These are phyloP conservation scores for Dreissena polymorpha DNA, from an alignment of 1,140 invertebrate genomes.

Conservation along the genomic window DNA sequence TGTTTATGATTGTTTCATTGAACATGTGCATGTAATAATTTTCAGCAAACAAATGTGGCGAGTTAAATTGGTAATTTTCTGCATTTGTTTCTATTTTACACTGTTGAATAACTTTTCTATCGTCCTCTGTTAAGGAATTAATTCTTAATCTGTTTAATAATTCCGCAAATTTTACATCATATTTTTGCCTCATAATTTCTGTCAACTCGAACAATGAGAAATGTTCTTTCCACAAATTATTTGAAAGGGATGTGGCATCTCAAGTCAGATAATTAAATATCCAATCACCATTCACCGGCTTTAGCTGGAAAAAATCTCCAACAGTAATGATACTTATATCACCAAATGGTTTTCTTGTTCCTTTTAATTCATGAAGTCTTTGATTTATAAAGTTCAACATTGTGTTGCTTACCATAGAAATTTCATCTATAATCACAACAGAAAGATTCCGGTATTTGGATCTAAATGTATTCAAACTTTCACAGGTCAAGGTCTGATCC, in stretches of 20 bases:
- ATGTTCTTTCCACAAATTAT: constrained; percentile 13
- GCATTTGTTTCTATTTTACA: constrained; percentile 2
- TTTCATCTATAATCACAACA: too few species aligned
- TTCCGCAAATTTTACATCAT: constrained; percentile 18
- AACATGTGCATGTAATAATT: constrained; percentile 19
- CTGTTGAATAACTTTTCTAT: background rate
- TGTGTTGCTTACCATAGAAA: too few species aligned
- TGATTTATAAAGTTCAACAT: too few species aligned
- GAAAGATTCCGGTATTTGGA: too few species aligned
- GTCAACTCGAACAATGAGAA: constrained; percentile 24
- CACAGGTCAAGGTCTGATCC: too few species aligned
- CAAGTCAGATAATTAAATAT: constrained; percentile 17
- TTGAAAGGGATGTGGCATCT: constrained; percentile 6
- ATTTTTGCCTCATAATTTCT: constrained; percentile 31
- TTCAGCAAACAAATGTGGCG: constrained; percentile 10
- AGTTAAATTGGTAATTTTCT: constrained; percentile 7
- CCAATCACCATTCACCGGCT: constrained; percentile 33
- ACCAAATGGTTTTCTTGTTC: constrained; percentile 20
- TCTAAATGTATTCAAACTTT: too few species aligned
- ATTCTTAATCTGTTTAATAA: constrained; percentile 33
- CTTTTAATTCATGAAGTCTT: background rate
- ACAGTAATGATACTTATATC: constrained; percentile 44
- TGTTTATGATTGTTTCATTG: constrained; percentile 15
- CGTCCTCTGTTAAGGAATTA: background rate
- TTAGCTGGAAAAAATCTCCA: constrained; percentile 44